A percentile compares a stretch with the other conserved stretches of the same genome.
Conservation (phyloP, 2,888 invertebrate genomes). For the Andrena hattorfiana region DNA sequence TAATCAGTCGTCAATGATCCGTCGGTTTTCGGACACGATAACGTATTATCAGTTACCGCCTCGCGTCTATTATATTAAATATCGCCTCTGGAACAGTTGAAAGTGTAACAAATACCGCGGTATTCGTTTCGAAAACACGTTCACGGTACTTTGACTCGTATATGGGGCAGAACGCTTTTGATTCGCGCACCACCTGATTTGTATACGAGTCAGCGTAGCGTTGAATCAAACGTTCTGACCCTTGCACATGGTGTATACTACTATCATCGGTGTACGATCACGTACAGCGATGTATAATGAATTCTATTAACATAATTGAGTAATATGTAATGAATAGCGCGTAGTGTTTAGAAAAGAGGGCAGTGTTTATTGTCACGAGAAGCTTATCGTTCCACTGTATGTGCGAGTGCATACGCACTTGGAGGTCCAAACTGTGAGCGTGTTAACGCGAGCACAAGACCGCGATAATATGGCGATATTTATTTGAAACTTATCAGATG, state of each 20-base stretch:
- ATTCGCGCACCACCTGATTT: neutral
- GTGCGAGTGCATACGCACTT: neutral
- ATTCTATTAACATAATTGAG: neutral
- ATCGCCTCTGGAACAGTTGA: neutral
- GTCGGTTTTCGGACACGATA: neutral
- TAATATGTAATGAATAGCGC: neutral
- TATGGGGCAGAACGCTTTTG: neutral
- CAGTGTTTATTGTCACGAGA: neutral
- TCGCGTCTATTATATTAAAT: no score
- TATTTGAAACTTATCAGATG: neutral
- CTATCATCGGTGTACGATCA: no score
- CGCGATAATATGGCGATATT: neutral
- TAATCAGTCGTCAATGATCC: no score
- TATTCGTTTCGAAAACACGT: neutral
- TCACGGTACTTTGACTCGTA: neutral
- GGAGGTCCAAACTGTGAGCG: neutral
- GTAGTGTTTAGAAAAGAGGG: neutral
- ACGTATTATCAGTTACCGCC: neutral
- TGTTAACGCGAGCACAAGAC: neutral
- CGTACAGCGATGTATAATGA: no score
- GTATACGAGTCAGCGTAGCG: neutral
- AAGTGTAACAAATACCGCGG: no score
- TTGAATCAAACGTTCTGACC: neutral
- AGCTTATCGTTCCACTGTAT: neutral
- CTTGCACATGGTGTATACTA: neutral